Evolutionary conservation across 2,113 vertebrate genomes (phyloP).

Genomic region (Hypomesus transpacificus): DNA sequence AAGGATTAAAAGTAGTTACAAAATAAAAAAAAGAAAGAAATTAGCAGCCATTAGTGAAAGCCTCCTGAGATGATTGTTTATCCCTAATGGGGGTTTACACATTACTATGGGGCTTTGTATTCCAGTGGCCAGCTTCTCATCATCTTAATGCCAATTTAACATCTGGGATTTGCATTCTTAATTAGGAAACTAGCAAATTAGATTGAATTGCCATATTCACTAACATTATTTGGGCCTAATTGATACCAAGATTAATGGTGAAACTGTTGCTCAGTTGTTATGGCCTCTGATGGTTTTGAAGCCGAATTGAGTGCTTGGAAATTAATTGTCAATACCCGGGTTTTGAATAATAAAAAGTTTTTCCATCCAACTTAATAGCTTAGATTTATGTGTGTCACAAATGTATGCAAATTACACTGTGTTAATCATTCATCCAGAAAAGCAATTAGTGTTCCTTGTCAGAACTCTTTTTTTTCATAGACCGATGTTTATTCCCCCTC

Average conservation of each 20-base stretch:
- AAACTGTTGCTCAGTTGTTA: conserved; percentile 14
- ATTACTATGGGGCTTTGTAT: neutral
- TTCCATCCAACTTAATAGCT: neutral
- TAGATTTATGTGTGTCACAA: conserved; percentile 14
- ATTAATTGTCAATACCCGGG: conserved; percentile 10
- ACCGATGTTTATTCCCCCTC: conserved; percentile 13
- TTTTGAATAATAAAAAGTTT: neutral
- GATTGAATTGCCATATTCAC: conserved; percentile 1
- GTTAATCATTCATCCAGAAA: conserved; percentile 35
- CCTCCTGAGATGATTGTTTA: neutral
- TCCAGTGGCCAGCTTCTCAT: neutral
- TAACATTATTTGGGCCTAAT: conserved; percentile 34
- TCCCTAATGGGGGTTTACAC: neutral
- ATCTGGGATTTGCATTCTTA: neutral
- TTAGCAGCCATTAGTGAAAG: conserved; percentile 23
- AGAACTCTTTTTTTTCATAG: neutral
- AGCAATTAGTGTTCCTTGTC: conserved; percentile 27
- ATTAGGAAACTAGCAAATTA: conserved; percentile 36
- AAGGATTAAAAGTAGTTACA: no score
- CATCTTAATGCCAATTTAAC: neutral
- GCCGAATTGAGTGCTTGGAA: conserved; percentile 7
- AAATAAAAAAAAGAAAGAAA: no score
- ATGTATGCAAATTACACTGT: conserved; percentile 37
- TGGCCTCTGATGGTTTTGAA: conserved; percentile 5
- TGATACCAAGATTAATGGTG: conserved; percentile 37